Conservation (phyloP, 2,888 invertebrate genomes). For the Eustalomyia histrio region DNA sequence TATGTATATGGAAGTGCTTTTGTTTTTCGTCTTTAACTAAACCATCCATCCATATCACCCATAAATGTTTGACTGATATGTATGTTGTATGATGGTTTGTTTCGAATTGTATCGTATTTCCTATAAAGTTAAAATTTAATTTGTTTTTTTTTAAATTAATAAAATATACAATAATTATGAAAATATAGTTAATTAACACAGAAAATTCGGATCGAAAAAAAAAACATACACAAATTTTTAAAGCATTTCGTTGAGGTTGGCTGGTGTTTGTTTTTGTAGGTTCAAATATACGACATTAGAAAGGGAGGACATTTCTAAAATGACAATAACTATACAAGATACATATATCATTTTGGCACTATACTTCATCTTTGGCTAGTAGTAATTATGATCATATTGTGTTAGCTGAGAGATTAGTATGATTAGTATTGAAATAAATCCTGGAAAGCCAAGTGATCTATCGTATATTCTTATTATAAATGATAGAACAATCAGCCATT, state of each 20-base stretch:
- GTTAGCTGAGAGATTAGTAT: constrained; percentile 37
- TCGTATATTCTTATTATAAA: not conserved
- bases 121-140: constrained; percentile 32
- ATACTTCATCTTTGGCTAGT: constrained; percentile 59
- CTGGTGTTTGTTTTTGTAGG: constrained; percentile 8
- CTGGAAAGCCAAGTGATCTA: constrained; percentile 61
- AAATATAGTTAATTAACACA: constrained; percentile 52
- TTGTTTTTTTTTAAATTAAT: constrained; percentile 36
- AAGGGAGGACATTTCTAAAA: not conserved
- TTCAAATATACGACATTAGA: constrained; percentile 2
- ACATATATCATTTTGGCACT: not conserved
- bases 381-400: constrained; percentile 23
- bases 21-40: constrained; percentile 41
- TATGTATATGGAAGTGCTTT: constrained; percentile 46
- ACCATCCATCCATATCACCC: constrained; percentile 57
- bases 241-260: constrained; percentile 52
- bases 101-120: constrained; percentile 54
- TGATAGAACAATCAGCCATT: constrained; percentile 56
- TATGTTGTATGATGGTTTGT: constrained; percentile 34
- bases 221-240: constrained; percentile 38
- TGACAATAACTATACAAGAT: not conserved
- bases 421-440: constrained; percentile 31
- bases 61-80: constrained; percentile 26
- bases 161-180: constrained; percentile 35
- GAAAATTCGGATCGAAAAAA: constrained; percentile 39